These are phyloP conservation scores for Peromyscus attwateri DNA, from an alignment of 2,797 vertebrate genomes.

Conservation along the genomic window DNA sequence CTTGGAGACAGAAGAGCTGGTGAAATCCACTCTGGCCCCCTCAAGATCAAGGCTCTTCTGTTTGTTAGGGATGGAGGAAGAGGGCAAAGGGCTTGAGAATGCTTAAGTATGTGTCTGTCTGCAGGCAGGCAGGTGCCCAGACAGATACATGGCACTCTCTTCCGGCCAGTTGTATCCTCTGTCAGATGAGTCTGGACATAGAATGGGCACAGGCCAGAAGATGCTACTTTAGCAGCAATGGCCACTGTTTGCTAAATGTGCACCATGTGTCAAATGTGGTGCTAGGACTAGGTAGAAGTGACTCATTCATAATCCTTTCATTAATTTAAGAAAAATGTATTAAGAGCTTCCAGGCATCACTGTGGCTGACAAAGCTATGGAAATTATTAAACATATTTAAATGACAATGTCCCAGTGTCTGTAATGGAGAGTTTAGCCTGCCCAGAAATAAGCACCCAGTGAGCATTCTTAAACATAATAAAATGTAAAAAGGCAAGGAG, in stretches of 20 bases:
- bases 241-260: neutral
- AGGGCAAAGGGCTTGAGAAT: neutral
- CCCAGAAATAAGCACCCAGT: neutral
- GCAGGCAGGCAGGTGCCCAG: neutral
- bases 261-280: rapidly evolving
- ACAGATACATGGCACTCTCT: neutral
- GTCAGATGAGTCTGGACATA: neutral
- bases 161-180: neutral
- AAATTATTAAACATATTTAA: neutral
- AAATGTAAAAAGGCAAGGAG: neutral
- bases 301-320: neutral
- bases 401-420: neutral
- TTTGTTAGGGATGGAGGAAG: neutral
- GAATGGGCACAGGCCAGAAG: neutral
- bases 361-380: neutral
- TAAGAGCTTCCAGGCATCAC: neutral
- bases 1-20: conserved; percentile 50
- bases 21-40: neutral
- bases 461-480: neutral
- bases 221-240: neutral
- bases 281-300: neutral
- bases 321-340: neutral
- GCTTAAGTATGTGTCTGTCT: neutral
- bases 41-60: conserved; percentile 46
- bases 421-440: neutral